phyloP scores from a whole-genome alignment of 1,140 invertebrate species.

The Aporrectodea caliginosa region DNA sequence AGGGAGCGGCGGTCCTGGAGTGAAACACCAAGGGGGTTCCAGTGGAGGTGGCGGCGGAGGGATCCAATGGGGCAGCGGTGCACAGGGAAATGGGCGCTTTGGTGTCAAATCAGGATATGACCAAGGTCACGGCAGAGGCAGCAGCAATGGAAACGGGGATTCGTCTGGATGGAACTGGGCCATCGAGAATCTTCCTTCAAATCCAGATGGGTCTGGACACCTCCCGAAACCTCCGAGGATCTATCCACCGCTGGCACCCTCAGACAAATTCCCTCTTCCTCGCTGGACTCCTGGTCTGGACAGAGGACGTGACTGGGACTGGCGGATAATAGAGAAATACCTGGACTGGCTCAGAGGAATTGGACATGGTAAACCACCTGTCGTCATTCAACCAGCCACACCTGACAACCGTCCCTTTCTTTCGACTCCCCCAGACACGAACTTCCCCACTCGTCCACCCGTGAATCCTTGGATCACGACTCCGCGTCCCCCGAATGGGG shows the following conservation, averaged over 20 bases:
- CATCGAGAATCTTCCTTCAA: neutral
- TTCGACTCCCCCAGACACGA: neutral
- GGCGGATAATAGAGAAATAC: neutral
- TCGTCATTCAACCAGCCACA: no score
- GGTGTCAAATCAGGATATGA: no score
- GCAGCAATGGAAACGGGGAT: neutral
- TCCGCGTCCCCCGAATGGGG: neutral
- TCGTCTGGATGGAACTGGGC: neutral
- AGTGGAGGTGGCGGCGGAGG: no score
- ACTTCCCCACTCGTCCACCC: neutral
- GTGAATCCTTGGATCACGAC: neutral
- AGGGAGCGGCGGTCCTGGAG: neutral
- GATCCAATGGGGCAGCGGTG: no score
- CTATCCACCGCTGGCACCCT: neutral
- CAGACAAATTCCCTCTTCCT: neutral
- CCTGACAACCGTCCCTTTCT: neutral
- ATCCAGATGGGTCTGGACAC: neutral
- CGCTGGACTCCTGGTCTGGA: neutral
- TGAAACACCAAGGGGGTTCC: no score
- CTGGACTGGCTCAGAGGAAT: neutral
- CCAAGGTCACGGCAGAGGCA: neutral
- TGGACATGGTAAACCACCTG: no score
- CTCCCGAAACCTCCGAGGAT: neutral
- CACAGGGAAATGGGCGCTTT: no score
- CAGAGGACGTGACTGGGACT: neutral